These are phyloP conservation scores for Tragopan temminckii DNA, from an alignment of 2,797 vertebrate species.

Conservation along the genomic window DNA sequence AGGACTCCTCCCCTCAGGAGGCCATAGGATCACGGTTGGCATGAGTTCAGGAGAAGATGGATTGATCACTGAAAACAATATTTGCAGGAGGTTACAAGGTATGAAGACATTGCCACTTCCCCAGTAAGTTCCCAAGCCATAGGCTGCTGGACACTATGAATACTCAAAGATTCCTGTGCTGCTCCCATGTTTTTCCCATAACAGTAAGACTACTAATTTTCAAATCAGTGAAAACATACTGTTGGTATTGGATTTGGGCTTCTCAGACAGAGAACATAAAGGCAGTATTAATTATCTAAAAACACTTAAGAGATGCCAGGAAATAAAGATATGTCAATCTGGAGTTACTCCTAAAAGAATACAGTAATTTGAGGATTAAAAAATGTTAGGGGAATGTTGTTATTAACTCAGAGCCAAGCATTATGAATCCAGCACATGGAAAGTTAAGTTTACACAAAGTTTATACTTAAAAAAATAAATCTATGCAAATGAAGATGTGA, in stretches of 20 bases:
- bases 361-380: neutral
- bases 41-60: neutral
- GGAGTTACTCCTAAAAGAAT: neutral
- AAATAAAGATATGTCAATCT: neutral
- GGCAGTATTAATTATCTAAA: neutral
- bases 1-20: neutral
- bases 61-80: neutral
- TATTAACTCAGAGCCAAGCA: neutral
- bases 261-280: neutral
- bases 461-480: constrained; percentile 14
- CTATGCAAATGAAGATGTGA: neutral
- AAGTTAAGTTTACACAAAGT: neutral
- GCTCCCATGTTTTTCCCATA: neutral
- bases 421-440: neutral
- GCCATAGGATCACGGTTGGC: neutral
- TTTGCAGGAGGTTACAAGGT: neutral
- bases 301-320: accelerated
- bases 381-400: neutral
- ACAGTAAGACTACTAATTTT: neutral
- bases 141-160: neutral
- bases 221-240: neutral
- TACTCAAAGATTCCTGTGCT: neutral
- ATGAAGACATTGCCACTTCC: neutral
- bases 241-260: neutral
- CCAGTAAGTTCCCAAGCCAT: neutral